phyloP scores from a whole-genome alignment of 2,888 invertebrate species.

The Meteorus colon region DNA sequence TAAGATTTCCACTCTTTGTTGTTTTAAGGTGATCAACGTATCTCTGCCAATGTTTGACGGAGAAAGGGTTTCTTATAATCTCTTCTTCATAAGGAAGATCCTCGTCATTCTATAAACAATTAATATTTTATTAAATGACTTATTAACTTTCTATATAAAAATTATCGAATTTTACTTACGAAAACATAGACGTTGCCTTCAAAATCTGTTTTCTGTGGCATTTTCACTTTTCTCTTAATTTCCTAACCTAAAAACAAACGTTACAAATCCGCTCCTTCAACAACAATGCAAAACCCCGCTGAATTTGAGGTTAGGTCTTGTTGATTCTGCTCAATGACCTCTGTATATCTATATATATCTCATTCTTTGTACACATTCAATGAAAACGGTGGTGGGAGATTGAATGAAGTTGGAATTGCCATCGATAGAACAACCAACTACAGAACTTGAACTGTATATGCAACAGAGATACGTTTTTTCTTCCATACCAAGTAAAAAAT shows the following conservation, averaged over 20 bases:
- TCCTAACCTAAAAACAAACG: background rate
- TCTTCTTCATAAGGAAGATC: slow-evolving; percentile 99
- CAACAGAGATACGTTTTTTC: background rate
- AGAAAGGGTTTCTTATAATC: slow-evolving; percentile 96
- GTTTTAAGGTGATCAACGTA: slow-evolving; percentile 97
- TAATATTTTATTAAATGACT: slow-evolving; percentile 2
- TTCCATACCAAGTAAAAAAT: slow-evolving; percentile 19
- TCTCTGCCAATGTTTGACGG: slow-evolving; percentile 98
- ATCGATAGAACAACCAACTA: background rate
- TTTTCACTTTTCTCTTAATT: slow-evolving; percentile 27
- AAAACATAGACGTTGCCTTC: slow-evolving; percentile 61
- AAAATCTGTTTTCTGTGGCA: slow-evolving; percentile 57
- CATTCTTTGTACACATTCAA: too few species aligned
- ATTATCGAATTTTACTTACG: slow-evolving; percentile 53
- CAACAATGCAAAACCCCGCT: background rate
- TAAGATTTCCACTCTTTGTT: slow-evolving; percentile 86
- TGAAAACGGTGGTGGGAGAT: too few species aligned
- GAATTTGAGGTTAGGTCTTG: too few species aligned
- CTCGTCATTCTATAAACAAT: slow-evolving; percentile 83
- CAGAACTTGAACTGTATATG: background rate
- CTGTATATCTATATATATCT: too few species aligned
- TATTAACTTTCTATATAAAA: background rate
- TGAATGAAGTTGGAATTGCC: too few species aligned
- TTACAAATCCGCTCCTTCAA: background rate
- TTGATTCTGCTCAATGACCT: too few species aligned